Percentiles rank a stretch among this genome's conserved stretches.
Evolutionary conservation across 2,888 invertebrate genomes (phyloP).

Genomic region (Neoaliturus tenellus): DNA sequence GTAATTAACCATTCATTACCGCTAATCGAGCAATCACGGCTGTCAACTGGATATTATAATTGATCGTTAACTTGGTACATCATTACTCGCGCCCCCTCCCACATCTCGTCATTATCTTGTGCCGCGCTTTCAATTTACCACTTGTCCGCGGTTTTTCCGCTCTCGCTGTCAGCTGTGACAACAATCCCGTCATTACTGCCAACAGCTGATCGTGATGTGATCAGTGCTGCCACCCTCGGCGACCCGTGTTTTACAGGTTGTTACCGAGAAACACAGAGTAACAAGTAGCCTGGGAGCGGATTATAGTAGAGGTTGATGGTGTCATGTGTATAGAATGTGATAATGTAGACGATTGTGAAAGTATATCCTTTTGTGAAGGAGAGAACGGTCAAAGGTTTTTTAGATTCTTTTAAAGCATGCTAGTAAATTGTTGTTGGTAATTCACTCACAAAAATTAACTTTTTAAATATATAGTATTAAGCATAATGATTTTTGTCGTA

Average conservation of each 20-base stretch:
- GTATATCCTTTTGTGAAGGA: too few relatives aligned
- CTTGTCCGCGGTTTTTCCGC: conserved; percentile 29
- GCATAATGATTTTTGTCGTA: too few relatives aligned
- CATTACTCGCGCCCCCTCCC: not conserved
- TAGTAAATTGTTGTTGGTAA: too few relatives aligned
- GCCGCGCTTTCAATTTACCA: conserved; percentile 27
- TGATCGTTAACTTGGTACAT: conserved; percentile 20
- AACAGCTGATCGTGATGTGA: conserved; percentile 17
- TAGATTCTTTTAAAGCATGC: too few relatives aligned
- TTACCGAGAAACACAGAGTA: not conserved
- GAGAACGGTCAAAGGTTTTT: too few relatives aligned
- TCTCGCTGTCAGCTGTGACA: conserved; percentile 15
- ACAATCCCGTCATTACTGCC: conserved; percentile 33
- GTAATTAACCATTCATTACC: conserved; percentile 13
- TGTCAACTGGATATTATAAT: conserved; percentile 25
- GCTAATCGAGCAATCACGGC: conserved; percentile 8
- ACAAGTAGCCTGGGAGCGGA: not conserved
- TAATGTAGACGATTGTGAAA: too few relatives aligned
- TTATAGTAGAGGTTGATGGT: not conserved
- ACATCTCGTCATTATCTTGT: not conserved
- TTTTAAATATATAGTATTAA: too few relatives aligned
- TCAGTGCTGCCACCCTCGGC: not conserved
- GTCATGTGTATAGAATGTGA: not conserved
- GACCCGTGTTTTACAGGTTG: conserved; percentile 1
- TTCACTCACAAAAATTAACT: too few relatives aligned